Conservation (phyloP, 1,140 invertebrate species). For the Drosophila ambigua region DNA sequence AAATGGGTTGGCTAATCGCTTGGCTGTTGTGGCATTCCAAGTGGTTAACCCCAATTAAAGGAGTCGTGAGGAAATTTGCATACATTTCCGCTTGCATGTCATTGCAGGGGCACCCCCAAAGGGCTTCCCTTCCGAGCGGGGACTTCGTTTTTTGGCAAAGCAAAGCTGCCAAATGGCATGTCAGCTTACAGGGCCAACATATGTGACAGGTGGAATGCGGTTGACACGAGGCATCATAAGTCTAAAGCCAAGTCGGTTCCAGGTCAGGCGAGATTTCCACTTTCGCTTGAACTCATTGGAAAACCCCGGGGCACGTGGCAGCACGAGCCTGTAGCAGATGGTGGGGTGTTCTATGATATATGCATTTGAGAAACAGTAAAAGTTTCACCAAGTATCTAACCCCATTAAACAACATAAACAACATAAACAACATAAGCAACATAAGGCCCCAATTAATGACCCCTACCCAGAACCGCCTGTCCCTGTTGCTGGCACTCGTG, state of each 20-base stretch:
- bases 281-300: slow-evolving; percentile 35
- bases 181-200: slow-evolving; percentile 55
- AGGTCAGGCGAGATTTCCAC: slow-evolving; percentile 42
- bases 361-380: slow-evolving; percentile 7
- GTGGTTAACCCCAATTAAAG: slow-evolving; percentile 59
- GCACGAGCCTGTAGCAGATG: slow-evolving; percentile 3
- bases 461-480: background rate
- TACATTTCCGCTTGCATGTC: slow-evolving; percentile 51
- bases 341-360: background rate
- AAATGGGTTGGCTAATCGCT: slow-evolving; percentile 55
- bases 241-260: slow-evolving; percentile 5
- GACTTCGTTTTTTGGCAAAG: slow-evolving; percentile 6
- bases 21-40: slow-evolving; percentile 61
- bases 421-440: background rate
- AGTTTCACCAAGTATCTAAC: slow-evolving; percentile 12
- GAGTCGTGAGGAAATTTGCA: slow-evolving; percentile 48
- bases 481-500: slow-evolving; percentile 8
- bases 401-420: background rate
- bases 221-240: slow-evolving; percentile 27
- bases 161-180: slow-evolving; percentile 57
- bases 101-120: background rate
- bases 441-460: slow-evolving; percentile 30
- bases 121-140: background rate
- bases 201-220: slow-evolving; percentile 26
- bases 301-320: slow-evolving; percentile 14